Conservation (phyloP, 2,888 invertebrate species). For the Platycnemis pennipes region DNA sequence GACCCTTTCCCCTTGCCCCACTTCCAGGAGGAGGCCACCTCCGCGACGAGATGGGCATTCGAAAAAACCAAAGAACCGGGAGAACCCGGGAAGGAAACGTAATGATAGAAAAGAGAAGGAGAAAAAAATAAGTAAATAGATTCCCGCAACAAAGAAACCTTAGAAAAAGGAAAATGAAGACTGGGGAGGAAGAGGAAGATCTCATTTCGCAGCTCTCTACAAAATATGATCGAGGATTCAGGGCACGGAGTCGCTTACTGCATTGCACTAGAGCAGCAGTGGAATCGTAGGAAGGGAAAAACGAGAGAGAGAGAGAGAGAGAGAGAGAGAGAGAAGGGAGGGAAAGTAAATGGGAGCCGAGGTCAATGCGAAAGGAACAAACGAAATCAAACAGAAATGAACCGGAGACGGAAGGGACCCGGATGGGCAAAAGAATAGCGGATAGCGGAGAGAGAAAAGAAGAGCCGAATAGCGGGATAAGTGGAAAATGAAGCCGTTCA, state of each 20-base stretch:
- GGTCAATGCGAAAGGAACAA: neutral
- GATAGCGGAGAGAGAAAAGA: conserved; percentile 6
- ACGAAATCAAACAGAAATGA: neutral
- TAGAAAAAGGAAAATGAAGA: neutral
- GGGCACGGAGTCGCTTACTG: conserved; percentile 63
- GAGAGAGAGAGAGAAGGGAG: neutral
- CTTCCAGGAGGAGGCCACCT: neutral
- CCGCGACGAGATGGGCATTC: neutral
- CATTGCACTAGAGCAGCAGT: conserved; percentile 23
- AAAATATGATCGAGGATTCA: conserved; percentile 28
- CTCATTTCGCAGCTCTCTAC: conserved; percentile 13
- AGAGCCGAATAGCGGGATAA: neutral
- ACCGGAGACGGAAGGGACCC: conserved; percentile 18
- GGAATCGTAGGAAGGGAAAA: neutral
- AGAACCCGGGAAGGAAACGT: conserved; percentile 3
- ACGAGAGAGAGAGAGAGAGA: conserved; percentile 27
- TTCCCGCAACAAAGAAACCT: neutral
- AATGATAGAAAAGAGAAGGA: neutral
- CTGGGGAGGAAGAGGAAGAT: neutral
- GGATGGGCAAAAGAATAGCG: conserved; percentile 18
- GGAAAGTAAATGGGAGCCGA: conserved; percentile 44
- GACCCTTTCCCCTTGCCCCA: neutral
- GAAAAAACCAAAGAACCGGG: neutral
- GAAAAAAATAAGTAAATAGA: conserved; percentile 12
- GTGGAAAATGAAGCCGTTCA: neutral